A percentile compares a stretch with the other conserved stretches of the same genome.
Evolutionary conservation across 2,113 vertebrate species (phyloP).

Genomic region (Irena cyanogastra): DNA sequence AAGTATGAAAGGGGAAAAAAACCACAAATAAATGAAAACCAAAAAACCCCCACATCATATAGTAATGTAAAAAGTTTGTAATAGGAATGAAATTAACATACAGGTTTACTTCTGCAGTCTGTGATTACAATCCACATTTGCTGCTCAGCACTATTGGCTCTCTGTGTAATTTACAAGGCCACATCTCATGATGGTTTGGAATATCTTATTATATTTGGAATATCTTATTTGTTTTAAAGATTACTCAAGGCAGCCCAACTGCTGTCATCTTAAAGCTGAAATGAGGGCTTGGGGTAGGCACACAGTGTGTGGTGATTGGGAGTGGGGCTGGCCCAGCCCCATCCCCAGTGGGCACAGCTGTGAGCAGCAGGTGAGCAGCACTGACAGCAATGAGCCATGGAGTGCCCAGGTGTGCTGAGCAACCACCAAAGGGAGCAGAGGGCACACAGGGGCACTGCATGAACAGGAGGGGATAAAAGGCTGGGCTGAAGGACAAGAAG

Average conservation of each 20-base stretch:
- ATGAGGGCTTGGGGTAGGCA: background rate
- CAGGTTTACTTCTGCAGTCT: background rate
- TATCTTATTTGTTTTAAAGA: background rate
- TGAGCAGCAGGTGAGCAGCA: too few species aligned
- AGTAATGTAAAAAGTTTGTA: background rate
- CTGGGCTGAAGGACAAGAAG: too few species aligned
- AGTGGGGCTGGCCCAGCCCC: too few species aligned
- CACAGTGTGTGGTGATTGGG: too few species aligned
- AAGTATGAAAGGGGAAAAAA: background rate
- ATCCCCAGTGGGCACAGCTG: too few species aligned
- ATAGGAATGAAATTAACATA: background rate
- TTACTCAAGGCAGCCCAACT: background rate
- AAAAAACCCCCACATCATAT: background rate
- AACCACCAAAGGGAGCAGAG: too few species aligned
- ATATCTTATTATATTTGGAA: background rate
- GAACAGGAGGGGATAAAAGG: too few species aligned
- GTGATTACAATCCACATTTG: background rate
- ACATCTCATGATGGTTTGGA: background rate
- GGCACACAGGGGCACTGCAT: too few species aligned
- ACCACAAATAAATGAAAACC: fast-evolving
- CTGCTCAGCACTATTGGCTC: background rate
- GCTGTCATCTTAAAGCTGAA: background rate
- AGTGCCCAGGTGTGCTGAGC: too few species aligned
- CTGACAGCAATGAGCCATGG: too few species aligned
- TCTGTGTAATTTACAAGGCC: background rate